Percentiles rank a stretch among this genome's conserved stretches.
Conservation (phyloP, 2,888 invertebrate genomes). For the Julus scandinavius region DNA sequence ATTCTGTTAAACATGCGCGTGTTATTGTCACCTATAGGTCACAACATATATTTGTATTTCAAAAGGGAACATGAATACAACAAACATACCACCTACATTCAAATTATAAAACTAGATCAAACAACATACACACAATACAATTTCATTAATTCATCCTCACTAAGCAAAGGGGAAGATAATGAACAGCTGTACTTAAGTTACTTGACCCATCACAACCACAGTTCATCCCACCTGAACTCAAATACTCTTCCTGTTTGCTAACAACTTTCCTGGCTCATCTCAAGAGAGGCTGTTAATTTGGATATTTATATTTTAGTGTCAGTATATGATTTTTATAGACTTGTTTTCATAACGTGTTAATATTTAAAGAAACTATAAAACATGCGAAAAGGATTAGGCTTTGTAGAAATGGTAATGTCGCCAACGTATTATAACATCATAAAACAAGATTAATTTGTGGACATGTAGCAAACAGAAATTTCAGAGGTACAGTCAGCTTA, state of each 20-base stretch:
- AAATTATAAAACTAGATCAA: neutral
- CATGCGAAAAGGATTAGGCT: neutral
- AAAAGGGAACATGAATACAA: neutral
- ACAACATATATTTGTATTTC: neutral
- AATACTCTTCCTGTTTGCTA: neutral
- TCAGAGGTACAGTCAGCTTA: too few species aligned
- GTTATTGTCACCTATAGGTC: neutral
- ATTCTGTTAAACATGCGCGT: neutral
- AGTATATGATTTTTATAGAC: neutral
- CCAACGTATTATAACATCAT: neutral
- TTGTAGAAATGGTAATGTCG: neutral
- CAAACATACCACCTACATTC: constrained; percentile 3
- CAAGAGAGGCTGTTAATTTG: neutral
- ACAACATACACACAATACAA: neutral
- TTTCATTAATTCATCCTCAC: neutral
- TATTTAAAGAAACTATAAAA: neutral
- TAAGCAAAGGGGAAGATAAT: neutral
- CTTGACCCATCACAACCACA: neutral
- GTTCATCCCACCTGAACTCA: constrained; percentile 12
- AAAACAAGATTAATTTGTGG: neutral
- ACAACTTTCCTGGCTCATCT: neutral
- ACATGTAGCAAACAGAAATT: neutral
- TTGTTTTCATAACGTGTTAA: neutral
- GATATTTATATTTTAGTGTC: neutral
- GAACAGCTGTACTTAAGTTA: neutral